Evolutionary conservation across 2,113 vertebrate species (phyloP).

Genomic region (Notarius lentiginosus): DNA sequence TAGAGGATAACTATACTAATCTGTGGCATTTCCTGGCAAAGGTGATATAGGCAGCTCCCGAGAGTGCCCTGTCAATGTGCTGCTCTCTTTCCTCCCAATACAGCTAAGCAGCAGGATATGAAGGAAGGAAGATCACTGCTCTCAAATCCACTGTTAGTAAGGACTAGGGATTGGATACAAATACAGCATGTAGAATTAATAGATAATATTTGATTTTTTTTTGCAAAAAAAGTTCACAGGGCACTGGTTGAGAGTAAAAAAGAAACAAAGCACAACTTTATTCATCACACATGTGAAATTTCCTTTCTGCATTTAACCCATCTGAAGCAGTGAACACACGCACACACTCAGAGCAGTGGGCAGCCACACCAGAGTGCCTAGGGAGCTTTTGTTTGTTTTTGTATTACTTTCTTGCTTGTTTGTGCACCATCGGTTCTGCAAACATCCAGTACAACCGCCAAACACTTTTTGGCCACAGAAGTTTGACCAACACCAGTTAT

Average conservation of each 20-base stretch:
- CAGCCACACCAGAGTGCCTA: too few species aligned
- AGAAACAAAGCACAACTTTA: too few species aligned
- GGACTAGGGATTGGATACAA: background rate
- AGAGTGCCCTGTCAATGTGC: conserved; percentile 18
- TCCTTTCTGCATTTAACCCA: too few species aligned
- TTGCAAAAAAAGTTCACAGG: background rate
- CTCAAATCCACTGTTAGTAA: background rate
- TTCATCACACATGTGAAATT: too few species aligned
- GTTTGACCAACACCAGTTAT: too few species aligned
- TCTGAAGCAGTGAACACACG: too few species aligned
- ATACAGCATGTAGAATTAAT: background rate
- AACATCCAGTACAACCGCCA: too few species aligned
- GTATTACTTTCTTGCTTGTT: too few species aligned
- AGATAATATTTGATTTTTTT: background rate
- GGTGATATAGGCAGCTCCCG: conserved; percentile 1
- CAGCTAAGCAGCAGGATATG: conserved; percentile 11
- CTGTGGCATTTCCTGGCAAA: conserved; percentile 15
- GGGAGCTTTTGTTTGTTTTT: too few species aligned
- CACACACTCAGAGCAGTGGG: too few species aligned
- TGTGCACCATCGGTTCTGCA: too few species aligned
- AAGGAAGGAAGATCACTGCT: background rate
- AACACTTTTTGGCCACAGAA: too few species aligned
- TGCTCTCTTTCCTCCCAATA: conserved; percentile 15
- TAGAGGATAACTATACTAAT: conserved; percentile 44
- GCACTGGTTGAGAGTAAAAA: background rate